phyloP scores from a whole-genome alignment of 2,113 vertebrate genomes.

The Ibidorhyncha struthersii region DNA sequence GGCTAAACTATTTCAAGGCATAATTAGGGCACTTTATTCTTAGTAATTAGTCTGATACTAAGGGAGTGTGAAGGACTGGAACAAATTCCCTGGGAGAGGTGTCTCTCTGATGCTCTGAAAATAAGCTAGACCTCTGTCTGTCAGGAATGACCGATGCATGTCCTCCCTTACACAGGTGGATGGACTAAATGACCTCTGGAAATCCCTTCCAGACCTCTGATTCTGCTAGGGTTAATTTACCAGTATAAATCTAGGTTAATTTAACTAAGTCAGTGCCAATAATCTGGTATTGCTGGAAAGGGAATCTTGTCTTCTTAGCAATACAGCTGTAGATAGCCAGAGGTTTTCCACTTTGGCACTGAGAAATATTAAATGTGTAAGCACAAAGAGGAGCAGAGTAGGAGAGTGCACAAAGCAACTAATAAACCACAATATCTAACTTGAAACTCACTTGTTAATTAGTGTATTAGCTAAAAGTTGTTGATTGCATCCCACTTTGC shows the following conservation, averaged over 20 bases:
- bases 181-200: neutral
- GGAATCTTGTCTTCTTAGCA: neutral
- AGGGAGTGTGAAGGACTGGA: neutral
- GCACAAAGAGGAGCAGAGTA: neutral
- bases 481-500: neutral
- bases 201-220: neutral
- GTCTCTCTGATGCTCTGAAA: neutral
- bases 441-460: neutral
- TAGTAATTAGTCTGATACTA: neutral
- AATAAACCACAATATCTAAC: neutral
- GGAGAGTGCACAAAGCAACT: neutral
- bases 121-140: neutral
- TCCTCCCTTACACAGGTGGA: neutral
- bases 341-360: neutral
- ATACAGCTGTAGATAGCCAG: neutral
- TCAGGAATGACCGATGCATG: neutral
- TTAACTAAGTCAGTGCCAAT: neutral
- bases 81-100: neutral
- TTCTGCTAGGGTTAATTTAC: neutral
- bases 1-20: neutral
- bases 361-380: neutral
- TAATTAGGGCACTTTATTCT: neutral
- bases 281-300: neutral
- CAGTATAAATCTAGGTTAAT: neutral
- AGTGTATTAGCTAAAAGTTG: neutral